Conservation (phyloP, 1,140 invertebrate genomes). For the Drosophila parvula region DNA sequence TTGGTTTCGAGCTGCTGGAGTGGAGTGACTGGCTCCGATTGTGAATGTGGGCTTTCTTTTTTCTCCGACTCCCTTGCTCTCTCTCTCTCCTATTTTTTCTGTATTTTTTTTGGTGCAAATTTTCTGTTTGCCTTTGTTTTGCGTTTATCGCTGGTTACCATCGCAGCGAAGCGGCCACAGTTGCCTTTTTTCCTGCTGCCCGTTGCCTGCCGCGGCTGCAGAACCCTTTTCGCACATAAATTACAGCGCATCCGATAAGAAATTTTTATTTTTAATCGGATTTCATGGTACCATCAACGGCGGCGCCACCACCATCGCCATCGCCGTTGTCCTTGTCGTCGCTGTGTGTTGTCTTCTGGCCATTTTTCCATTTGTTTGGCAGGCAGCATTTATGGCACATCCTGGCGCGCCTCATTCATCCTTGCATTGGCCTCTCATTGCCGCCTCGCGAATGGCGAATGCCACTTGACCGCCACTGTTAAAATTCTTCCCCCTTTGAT, state of each 20-base stretch:
- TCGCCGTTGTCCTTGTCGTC: conserved; percentile 29
- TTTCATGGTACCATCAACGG: conserved; percentile 80
- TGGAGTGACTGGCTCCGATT: conserved; percentile 47
- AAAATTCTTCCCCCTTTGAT: conserved; percentile 38
- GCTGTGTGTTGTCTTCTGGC: conserved; percentile 56
- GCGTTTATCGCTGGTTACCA: conserved; percentile 79
- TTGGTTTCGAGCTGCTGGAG: conserved; percentile 59
- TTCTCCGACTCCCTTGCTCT: not conserved
- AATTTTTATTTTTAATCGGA: conserved; percentile 84
- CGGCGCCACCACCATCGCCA: conserved; percentile 41
- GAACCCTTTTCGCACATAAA: conserved; percentile 84
- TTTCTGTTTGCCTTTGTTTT: conserved; percentile 80
- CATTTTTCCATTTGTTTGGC: conserved; percentile 59
- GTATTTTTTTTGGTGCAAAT: conserved; percentile 55
- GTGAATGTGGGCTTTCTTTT: conserved; percentile 45
- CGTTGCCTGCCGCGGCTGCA: conserved; percentile 40
- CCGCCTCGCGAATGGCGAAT: conserved; percentile 28
- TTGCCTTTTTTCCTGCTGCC: conserved; percentile 46
- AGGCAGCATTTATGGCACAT: conserved; percentile 79
- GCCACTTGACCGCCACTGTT: conserved; percentile 71
- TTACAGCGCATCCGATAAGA: conserved; percentile 84
- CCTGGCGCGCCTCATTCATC: conserved; percentile 61
- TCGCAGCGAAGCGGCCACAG: conserved; percentile 69
- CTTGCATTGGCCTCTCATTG: conserved; percentile 55
- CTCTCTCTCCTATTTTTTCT: conserved; percentile 12